Base-by-base conservation (phyloP, 2,888 invertebrate species). In the Aleiodes testaceus region DNA sequence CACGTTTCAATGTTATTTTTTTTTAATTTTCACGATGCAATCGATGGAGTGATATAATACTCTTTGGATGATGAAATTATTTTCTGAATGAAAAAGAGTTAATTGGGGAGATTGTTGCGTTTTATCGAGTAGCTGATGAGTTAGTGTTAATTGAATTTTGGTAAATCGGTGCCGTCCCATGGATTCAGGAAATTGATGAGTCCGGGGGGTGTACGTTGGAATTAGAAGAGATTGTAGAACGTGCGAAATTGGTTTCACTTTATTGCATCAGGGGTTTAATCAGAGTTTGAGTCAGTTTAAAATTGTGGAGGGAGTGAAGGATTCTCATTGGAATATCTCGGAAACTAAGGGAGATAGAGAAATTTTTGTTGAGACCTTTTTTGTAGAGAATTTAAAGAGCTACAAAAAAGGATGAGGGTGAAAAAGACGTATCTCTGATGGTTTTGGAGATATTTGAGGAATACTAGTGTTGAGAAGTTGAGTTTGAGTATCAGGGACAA, bases 121-220 rank as follows among this genome's bases (percentile, higher is more conserved):
- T 66, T 66, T 47, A 20, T n/a, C 49, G 49, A 16, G 14, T 16
- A 20, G 59, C 47, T 70, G 20, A 45, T 7, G 53, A 66, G 66
- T 59, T 55, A 47, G 36, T 18, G 65, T 70, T 70, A 70, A 70
- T 70, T 66, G 66, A 65, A 65, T 66, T 45, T 30, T 64, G 65
- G 49, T 30, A 47, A 36, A 47, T 70, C 20, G 59, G 36, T 63
- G 45, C 14, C 36, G 20, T 22, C 55, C 47, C 59, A 26, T 36
- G 36, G 36, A 70, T 65, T 36, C 65, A 66, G 55, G 49, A 70
- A 70, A 70, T 70, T 70, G 70, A 70, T 70, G 70, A 70, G 70
- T 16, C 66, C 70, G 49, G 36, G 47, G 66, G 55, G 70, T 59
- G 11, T 18, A 59, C 42, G 59, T n/a, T 36, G 2, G 16, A 30